Evolutionary conservation across 1,140 invertebrate species (phyloP).

Genomic region (Zophobas morio): DNA sequence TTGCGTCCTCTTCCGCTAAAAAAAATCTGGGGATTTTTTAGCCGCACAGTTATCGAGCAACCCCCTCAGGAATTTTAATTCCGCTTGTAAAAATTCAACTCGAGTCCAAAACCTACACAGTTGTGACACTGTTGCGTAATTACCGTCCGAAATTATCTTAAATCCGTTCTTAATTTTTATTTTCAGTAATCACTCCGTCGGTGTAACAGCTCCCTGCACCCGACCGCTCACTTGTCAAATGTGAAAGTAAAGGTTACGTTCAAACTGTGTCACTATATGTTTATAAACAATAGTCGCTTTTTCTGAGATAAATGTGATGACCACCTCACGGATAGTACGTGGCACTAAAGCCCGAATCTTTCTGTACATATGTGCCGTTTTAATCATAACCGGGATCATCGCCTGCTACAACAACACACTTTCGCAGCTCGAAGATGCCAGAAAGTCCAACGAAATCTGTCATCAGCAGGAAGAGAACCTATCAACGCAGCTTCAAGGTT

Average conservation of each 20-base stretch:
- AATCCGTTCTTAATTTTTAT: too few species aligned
- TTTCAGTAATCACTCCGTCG: background rate
- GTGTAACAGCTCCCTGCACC: constrained; percentile 2
- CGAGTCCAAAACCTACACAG: too few species aligned
- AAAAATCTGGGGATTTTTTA: constrained; percentile 1
- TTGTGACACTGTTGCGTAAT: too few species aligned
- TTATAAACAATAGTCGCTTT: constrained; percentile 25
- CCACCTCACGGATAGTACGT: constrained; percentile 69
- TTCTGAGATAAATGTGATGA: constrained; percentile 66
- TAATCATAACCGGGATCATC: constrained; percentile 69
- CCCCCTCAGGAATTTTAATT: too few species aligned
- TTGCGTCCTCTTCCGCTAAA: constrained; percentile 25
- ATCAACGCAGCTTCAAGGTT: constrained; percentile 70
- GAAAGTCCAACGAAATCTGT: constrained; percentile 67
- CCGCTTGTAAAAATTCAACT: too few species aligned
- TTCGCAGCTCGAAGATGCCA: constrained; percentile 69
- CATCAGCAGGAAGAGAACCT: constrained; percentile 70
- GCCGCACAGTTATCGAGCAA: background rate
- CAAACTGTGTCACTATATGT: constrained; percentile 37
- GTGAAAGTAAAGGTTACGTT: constrained; percentile 42
- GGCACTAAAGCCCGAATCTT: constrained; percentile 70
- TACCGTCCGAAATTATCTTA: too few species aligned
- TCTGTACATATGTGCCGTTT: constrained; percentile 67
- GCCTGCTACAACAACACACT: constrained; percentile 70
- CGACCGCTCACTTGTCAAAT: constrained; percentile 17